Evolutionary conservation across 2,113 vertebrate genomes (phyloP), one percentile per base, ranked within the genome.

Genomic region (Heterotis niloticus): DNA sequence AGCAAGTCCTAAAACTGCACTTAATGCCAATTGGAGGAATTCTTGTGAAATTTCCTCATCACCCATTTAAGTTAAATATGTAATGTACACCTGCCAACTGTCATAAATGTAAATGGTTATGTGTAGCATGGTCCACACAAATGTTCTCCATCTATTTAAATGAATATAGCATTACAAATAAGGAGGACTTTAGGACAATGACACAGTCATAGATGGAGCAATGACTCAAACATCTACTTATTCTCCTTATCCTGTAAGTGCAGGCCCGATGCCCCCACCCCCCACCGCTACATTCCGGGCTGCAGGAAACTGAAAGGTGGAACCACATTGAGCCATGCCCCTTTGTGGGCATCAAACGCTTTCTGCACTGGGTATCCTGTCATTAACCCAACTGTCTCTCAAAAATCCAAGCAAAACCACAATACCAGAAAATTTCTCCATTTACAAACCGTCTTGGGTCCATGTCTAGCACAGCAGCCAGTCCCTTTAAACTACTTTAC

Each of bases 251-350:
- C 90, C 88, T 81, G 64, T 69, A 74, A 17, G 76, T 51, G 81
- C 89, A 91, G 87, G 68, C 82, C 84, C 77, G 80, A 75, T n/a
- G 68, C 69, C 89, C 88, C 86, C 86, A 80, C 82, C 86, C 83
- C 51, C 85, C n/a, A n/a, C n/a, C n/a, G n/a, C n/a, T 85, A 84
- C 76, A 83, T 65, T 86, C 82, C 83, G 87, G 83, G 84, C 79
- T 17, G 85, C 87, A 88, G 89, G 89, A 91, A 90, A 88, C 88
- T 88, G 89, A 87, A 90, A 90, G 84, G 80, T 26, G 34, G 83
- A 76, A 7, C 34, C 34, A 44, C 2, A 7, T 44, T 7, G 3
- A 44, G 71, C 76, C 85, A 81, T 77, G 82, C 82, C 51, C 56
- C n/a, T 60, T n/a, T 54, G 54, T 52, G n/a, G 68, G 60, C 85